Percentiles rank a stretch among this genome's conserved stretches.
These are phyloP conservation scores for Sebastes itinus DNA, from an alignment of 2,797 vertebrate genomes.

Conservation along the genomic window DNA sequence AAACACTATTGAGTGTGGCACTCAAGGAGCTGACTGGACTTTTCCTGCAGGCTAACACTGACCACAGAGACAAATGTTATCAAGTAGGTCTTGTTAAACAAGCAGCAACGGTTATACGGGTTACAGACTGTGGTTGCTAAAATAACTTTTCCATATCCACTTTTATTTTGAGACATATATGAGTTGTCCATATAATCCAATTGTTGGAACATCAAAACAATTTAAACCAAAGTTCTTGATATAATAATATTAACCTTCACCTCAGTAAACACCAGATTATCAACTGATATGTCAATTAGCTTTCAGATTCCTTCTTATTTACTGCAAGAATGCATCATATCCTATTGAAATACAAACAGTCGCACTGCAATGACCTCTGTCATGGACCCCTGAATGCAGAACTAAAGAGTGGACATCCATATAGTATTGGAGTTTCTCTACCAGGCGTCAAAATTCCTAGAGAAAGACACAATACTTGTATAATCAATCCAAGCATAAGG, in stretches of 20 bases:
- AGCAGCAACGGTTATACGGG: not conserved
- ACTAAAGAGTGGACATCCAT: not conserved
- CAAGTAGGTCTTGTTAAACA: not conserved
- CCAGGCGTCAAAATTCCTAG: constrained; percentile 29
- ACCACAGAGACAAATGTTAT: not conserved
- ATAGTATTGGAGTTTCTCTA: not conserved
- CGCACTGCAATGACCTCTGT: not conserved
- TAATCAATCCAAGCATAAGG: constrained; percentile 59
- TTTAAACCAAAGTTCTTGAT: not conserved
- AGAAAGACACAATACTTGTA: constrained; percentile 50
- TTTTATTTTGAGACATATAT: not conserved
- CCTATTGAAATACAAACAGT: not conserved
- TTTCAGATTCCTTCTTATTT: not conserved
- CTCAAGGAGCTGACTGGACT: not conserved
- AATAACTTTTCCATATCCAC: not conserved
- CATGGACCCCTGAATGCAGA: not conserved
- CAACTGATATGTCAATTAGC: not conserved
- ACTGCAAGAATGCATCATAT: not conserved
- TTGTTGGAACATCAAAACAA: not conserved
- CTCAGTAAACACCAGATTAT: constrained; percentile 13
- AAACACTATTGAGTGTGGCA: not conserved
- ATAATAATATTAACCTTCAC: not conserved
- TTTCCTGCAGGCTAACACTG: not conserved
- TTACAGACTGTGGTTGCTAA: not conserved
- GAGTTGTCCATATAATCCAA: not conserved